These are phyloP conservation scores for Blastobasis lacticolella DNA, from an alignment of 2,888 invertebrate species.

Conservation along the genomic window DNA sequence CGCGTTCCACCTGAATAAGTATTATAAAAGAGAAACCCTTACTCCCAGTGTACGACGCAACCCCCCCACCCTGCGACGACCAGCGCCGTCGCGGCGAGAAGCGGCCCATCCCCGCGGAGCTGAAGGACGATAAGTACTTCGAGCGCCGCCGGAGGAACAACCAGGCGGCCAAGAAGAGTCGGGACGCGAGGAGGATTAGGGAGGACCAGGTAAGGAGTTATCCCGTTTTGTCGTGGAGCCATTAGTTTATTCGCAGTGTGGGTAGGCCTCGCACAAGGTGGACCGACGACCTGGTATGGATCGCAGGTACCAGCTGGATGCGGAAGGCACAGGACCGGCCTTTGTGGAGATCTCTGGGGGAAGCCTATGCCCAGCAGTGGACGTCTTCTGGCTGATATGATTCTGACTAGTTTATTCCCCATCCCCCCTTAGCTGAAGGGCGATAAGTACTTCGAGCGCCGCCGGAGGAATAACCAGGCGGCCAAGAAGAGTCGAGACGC, in stretches of 20 bases:
- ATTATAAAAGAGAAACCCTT: too few relatives aligned
- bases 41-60: neutral
- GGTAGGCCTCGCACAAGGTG: too few relatives aligned
- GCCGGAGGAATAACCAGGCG: constrained; percentile 91
- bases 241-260: constrained; percentile 50
- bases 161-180: constrained; percentile 92
- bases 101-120: constrained; percentile 88
- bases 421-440: constrained; percentile 92
- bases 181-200: constrained; percentile 89
- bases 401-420: constrained; percentile 72
- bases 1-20: too few relatives aligned
- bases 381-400: too few relatives aligned
- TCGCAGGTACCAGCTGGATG: too few relatives aligned
- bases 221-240: neutral
- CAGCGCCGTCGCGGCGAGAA: constrained; percentile 84
- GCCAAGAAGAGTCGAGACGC: constrained; percentile 95
- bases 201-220: constrained; percentile 82
- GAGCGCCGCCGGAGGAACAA: constrained; percentile 91
- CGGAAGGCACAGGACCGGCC: too few relatives aligned
- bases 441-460: constrained; percentile 90
- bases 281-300: too few relatives aligned
- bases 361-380: too few relatives aligned
- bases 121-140: constrained; percentile 93
- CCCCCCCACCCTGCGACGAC: constrained; percentile 37
- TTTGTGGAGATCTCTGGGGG: too few relatives aligned